A percentile compares a stretch with the other conserved stretches of the same genome.
These are phyloP conservation scores for Bombus breviceps DNA, from an alignment of 1,140 invertebrate species.

Conservation along the genomic window DNA sequence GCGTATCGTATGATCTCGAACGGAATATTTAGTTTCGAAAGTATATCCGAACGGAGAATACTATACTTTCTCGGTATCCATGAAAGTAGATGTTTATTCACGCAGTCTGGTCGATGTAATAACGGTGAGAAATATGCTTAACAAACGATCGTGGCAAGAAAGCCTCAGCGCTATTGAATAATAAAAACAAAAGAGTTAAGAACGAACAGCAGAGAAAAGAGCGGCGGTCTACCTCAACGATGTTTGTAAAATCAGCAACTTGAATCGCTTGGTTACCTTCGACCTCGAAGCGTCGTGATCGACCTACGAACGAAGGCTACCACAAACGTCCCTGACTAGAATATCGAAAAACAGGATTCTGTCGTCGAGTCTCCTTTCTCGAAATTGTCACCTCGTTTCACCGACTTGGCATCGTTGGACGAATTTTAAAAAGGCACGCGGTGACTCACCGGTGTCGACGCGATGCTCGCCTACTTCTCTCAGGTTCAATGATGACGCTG, in stretches of 20 bases:
- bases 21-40: neutral
- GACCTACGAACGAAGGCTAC: constrained; percentile 14
- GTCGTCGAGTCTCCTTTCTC: constrained; percentile 17
- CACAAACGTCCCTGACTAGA: neutral
- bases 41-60: neutral
- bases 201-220: neutral
- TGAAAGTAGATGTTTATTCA: neutral
- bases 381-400: constrained; percentile 25
- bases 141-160: too few relatives aligned
- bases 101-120: neutral
- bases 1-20: neutral
- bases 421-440: constrained; percentile 36
- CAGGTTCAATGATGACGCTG: neutral
- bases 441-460: constrained; percentile 31
- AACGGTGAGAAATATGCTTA: neutral
- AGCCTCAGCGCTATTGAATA: neutral
- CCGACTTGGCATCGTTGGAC: neutral
- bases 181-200: neutral
- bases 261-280: constrained; percentile 1
- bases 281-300: neutral
- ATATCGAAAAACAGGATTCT: constrained; percentile 30
- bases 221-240: neutral
- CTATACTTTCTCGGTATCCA: neutral
- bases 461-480: constrained; percentile 4
- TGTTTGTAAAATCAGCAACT: neutral